Evolutionary conservation across 2,797 vertebrate genomes (phyloP), one percentile per base, ranked within the genome.

Genomic region (Spondyliosoma cantharus): DNA sequence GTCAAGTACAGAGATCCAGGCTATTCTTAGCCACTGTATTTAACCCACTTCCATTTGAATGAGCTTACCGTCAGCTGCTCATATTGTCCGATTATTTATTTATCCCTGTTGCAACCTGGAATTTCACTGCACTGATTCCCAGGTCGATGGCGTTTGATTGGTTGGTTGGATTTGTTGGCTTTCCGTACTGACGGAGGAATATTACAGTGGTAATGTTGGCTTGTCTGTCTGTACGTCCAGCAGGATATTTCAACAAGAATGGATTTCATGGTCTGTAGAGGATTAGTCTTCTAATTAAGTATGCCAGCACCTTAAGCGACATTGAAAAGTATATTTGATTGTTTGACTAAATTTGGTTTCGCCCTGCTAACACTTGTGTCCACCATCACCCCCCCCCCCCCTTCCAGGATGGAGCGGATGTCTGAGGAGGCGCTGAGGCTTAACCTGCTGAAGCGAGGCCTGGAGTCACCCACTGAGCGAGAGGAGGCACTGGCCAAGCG

Each of bases 361-460:
- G 1, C n/a, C 19, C 13, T 25, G 3, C n/a, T 84, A 42, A 82
- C 78, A 7, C 15, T 5, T 29, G 1, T 76, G 5, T 59, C 68
- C 69, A 5, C 73, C 4, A n/a, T n/a, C 12, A 32, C 25, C 14
- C 71, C 7, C 71, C 71, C 6, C 73, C 4, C 9, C 42, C 25
- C 12, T 74, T 6, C 64, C 67, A 93, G 92, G 92, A 98, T 98
- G 97, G 97, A 98, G 92, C 95, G 97, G 80, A 97, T 98, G 96
- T 97, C 96, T 17, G 97, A 98, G 91, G 97, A 98, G 82, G 96
- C 96, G 14, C 92, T 98, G 91, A 95, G 97, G 84, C 94, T 98
- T 65, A 97, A 97, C 94, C 95, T 98, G 62, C 88, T 98, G 73
- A 98, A 98, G 79, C 93, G 97, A 60, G 96, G 97, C 62, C 89